Conservation (phyloP, 1,140 invertebrate genomes). For the Oscheius sp. region DNA sequence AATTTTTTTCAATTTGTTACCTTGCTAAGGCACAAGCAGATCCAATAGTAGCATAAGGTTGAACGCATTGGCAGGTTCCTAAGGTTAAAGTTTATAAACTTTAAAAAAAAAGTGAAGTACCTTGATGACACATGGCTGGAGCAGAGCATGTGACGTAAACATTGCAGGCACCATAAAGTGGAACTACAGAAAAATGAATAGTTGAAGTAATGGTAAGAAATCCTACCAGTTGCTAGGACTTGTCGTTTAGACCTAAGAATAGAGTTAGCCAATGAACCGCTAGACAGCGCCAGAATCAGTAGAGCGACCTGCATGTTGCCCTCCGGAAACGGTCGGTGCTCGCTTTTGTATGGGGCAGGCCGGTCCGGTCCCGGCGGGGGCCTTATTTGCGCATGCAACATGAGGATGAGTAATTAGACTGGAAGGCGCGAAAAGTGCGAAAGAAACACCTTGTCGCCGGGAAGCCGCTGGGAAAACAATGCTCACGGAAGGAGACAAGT, state of each 20-base stretch:
- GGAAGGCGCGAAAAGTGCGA: background rate
- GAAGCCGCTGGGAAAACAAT: background rate
- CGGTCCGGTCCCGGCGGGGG: background rate
- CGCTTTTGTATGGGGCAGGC: background rate
- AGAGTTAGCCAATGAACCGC: background rate
- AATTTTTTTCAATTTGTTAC: background rate
- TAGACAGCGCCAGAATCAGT: background rate
- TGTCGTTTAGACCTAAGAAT: background rate
- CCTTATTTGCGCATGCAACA: constrained; percentile 7
- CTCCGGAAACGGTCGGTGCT: background rate
- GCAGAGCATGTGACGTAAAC: constrained; percentile 19
- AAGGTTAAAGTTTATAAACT: background rate
- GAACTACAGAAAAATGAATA: constrained; percentile 3
- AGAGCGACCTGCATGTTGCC: constrained; percentile 1
- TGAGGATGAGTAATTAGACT: constrained; percentile 14
- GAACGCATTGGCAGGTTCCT: constrained; percentile 23
- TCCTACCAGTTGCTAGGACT: background rate
- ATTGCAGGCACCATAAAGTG: constrained; percentile 20
- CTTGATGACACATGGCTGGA: constrained; percentile 9
- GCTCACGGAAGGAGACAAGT: background rate
- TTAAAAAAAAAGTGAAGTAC: background rate
- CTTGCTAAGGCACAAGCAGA: background rate
- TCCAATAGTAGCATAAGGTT: constrained; percentile 9
- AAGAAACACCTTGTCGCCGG: background rate
- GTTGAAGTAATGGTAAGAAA: background rate